A percentile compares a stretch with the other conserved stretches of the same genome.
Conservation (phyloP, 2,797 vertebrate genomes). For the Erithacus rubecula region DNA sequence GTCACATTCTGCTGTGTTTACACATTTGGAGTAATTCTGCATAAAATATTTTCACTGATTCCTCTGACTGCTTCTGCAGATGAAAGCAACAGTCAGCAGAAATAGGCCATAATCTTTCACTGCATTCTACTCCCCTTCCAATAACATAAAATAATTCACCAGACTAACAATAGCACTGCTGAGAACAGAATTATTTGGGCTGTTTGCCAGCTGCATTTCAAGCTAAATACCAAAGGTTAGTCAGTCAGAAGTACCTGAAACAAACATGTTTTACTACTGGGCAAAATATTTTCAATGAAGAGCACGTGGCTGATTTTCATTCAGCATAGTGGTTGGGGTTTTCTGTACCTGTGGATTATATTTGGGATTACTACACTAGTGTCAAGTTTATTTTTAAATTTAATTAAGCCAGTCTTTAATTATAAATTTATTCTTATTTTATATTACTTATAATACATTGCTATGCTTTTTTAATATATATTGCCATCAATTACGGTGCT, state of each 20-base stretch:
- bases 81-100: neutral
- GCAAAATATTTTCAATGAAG: neutral
- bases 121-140: neutral
- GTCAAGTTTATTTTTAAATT: neutral
- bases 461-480: neutral
- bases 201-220: neutral
- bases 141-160: neutral
- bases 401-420: neutral
- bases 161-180: neutral
- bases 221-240: neutral
- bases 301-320: neutral
- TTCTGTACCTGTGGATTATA: neutral
- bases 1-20: neutral
- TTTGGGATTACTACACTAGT: neutral
- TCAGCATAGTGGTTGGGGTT: neutral
- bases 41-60: neutral
- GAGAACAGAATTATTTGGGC: neutral
- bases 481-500: neutral
- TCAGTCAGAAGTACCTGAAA: neutral
- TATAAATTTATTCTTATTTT: neutral
- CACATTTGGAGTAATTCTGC: neutral
- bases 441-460: neutral
- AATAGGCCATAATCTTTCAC: neutral
- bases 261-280: neutral
- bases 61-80: neutral